These are phyloP conservation scores for Brachionus manjavacas DNA, from an alignment of 1,140 invertebrate genomes.

Conservation along the genomic window DNA sequence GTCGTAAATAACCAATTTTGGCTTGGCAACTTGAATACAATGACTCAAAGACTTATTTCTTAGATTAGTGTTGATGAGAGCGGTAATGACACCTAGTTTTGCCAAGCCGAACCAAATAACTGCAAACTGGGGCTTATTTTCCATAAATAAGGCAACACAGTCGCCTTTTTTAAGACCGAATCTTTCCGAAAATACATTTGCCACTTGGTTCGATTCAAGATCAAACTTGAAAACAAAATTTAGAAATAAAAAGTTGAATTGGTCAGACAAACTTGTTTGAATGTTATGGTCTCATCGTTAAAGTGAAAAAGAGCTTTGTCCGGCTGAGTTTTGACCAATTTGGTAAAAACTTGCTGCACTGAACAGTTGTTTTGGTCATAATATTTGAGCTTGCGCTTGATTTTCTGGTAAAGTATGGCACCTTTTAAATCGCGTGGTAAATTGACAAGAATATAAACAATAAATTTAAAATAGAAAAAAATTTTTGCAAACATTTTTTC, in stretches of 20 bases:
- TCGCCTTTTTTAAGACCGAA: constrained; percentile 62
- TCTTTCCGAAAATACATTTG: constrained; percentile 4
- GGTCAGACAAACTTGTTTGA: not conserved
- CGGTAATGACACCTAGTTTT: constrained; percentile 75
- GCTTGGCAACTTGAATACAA: constrained; percentile 72
- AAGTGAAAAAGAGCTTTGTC: not conserved
- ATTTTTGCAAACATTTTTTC: constrained; percentile 1
- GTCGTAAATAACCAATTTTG: constrained; percentile 70
- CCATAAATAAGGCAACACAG: constrained; percentile 77
- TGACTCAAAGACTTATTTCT: constrained; percentile 70
- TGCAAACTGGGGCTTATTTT: constrained; percentile 73
- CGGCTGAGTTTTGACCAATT: constrained; percentile 26
- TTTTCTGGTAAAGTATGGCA: not conserved
- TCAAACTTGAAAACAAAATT: not conserved
- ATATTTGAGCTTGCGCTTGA: not conserved
- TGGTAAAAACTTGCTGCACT: not conserved
- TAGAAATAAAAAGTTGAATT: not conserved
- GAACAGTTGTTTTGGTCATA: constrained; percentile 5
- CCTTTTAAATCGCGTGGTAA: constrained; percentile 21
- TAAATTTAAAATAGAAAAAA: constrained; percentile 1
- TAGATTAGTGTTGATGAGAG: constrained; percentile 82
- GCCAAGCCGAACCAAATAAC: constrained; percentile 80
- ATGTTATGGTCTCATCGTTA: not conserved
- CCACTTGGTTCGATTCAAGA: constrained; percentile 1
- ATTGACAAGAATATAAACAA: not conserved